phyloP scores from a whole-genome alignment of 2,888 invertebrate genomes.

The Scaptomyza polygonia region DNA sequence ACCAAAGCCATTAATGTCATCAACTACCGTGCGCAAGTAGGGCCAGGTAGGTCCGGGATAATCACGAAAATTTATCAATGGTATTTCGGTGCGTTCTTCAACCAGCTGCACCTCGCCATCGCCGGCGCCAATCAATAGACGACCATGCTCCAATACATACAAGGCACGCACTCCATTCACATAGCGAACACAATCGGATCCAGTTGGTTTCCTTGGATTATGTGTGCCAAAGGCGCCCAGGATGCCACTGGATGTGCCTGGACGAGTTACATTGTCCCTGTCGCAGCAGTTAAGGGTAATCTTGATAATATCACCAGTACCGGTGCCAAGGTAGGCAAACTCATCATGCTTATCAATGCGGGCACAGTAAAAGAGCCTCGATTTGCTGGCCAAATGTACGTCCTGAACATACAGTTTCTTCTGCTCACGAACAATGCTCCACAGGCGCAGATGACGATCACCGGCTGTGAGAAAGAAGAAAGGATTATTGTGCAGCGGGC shows the following conservation, averaged over 20 bases:
- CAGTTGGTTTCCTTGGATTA: slow-evolving; percentile 81
- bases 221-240: slow-evolving; percentile 85
- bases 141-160: slow-evolving; percentile 86
- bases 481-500: slow-evolving; percentile 86
- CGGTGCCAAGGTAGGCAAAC: slow-evolving; percentile 93
- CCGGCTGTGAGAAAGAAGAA: slow-evolving; percentile 91
- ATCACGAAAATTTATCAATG: slow-evolving; percentile 73
- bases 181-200: slow-evolving; percentile 84
- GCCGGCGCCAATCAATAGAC: slow-evolving; percentile 92
- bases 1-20: no score
- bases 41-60: slow-evolving; percentile 86
- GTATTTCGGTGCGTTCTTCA: slow-evolving; percentile 86
- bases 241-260: slow-evolving; percentile 83
- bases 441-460: slow-evolving; percentile 90
- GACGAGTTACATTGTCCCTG: slow-evolving; percentile 63
- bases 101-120: slow-evolving; percentile 92
- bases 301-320: slow-evolving; percentile 87
- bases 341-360: slow-evolving; percentile 89
- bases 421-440: slow-evolving; percentile 89
- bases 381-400: slow-evolving; percentile 91
- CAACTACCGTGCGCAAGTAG: slow-evolving; percentile 85
- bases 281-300: slow-evolving; percentile 84
- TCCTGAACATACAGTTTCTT: slow-evolving; percentile 90
- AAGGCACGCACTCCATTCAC: slow-evolving; percentile 87
- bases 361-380: slow-evolving; percentile 90